Evolutionary conservation across 2,113 vertebrate genomes (phyloP), one percentile per base, ranked within the genome.

Genomic region (Neodon shergylaensis): DNA sequence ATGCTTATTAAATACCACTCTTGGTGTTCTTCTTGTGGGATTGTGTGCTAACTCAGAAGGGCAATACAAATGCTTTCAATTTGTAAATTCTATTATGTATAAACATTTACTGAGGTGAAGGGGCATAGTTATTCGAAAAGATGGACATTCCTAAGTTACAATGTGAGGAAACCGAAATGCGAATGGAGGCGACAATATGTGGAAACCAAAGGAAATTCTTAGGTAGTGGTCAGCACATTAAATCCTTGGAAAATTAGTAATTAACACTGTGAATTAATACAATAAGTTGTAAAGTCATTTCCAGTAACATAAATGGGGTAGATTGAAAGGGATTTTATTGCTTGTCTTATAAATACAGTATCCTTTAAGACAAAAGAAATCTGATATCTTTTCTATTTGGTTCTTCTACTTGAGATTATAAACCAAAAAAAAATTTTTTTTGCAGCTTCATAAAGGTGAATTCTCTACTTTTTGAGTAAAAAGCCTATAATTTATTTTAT

Each of bases 401-500:
- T 54, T 61, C 44, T 28, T 81, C 58, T 81, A 10, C 31, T 87
- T 68, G 81, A 39, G 9, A 0, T 7, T 14, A 21, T 73, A 88
- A 82, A 63, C 61, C 28, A 92, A 14, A 58, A 28, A 58, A 28
- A 31, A 4, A 16, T 1, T 0, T 90, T 11, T 84, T 17, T 54
- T 47, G 13, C 81, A 11, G 61, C 0, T 54, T 90, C 58, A 26
- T 24, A 88, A 42, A 84, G 88, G 22, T 88, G 0, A 79, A 73
- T 88, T 88, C 1, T 89, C 2, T 88, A 77, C 7, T 88, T 82
- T 12, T 42, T 74, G 11, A 96, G 74, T 39, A 90, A 17, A 84
- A 49, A 76, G n/a, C 33, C 47, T 78, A n/a, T 86, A 76, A 81
- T 94, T 94, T 61, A n/a, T 85, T 85, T 74, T 52, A 79, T n/a